These are phyloP conservation scores for human (Homo sapiens) DNA, from an alignment of 2,113 vertebrate species.

Conservation along the genomic window GRCh38 chr11:8733501-8734000, in stretches of 20 bases:
- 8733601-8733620: background rate
- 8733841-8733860: background rate
- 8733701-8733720: background rate
- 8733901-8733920: background rate
- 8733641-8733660: background rate
- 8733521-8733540: background rate
- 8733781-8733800: background rate
- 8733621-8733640: background rate
- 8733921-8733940: background rate
- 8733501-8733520: background rate
- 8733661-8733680: background rate
- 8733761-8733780: background rate
- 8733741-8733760: background rate
- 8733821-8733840: background rate
- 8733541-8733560: background rate
- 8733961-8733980: background rate
- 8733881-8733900: background rate
- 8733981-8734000: background rate
- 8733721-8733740: background rate
- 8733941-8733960: background rate
- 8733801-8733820: background rate
- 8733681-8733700: background rate
- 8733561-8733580: background rate
- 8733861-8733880: background rate
- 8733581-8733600: background rate